Evolutionary conservation across 2,113 vertebrate species (phyloP), one percentile per base, ranked within the genome.

Genomic region (Numenius arquata): DNA sequence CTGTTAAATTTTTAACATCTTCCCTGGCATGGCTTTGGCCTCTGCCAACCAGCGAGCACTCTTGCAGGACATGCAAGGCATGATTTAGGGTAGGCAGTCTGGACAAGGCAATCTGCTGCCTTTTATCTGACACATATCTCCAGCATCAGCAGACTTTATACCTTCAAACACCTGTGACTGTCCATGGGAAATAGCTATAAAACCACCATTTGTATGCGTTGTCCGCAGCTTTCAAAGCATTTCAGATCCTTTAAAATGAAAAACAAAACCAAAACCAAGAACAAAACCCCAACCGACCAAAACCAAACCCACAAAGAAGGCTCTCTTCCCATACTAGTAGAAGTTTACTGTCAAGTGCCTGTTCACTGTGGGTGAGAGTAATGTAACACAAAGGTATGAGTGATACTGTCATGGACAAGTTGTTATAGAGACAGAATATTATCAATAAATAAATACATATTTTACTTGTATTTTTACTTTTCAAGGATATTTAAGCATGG

Each of bases 231-330:
- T 95, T 92, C 23, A 84, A 66, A 92, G 9, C 9, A 70, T 61
- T 90, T 80, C 38, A 48, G 4, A 40, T 21, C 2, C 34, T 66
- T 81, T 62, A 61, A 83, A 88, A 85, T 43, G 3, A 45, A n/a
- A 22, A n/a, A 18, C 19, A 30, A 41, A 48, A 29, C 5, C 17
- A 8, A 41, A 20, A 3, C 29, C 25, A 30, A 9, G 6, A 7
- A 8, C 10, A 38, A 18, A 11, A 0, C 0, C 5, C 6, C n/a
- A 66, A 26, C 4, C 6, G 26, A 75, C 32, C 3, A 36, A 61
- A 77, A 12, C 26, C 5, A 70, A 86, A 38, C 1, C 8, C 25
- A 30, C 5, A 40, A 59, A 79, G 27, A 86, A 41, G 0, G 0
- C 15, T 76, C 11, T 67, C 12, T 58, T 82, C 48, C 4, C 15